Evolutionary conservation across 2,888 invertebrate species (phyloP), one percentile per base, ranked within the genome.

Genomic region (Axea sp.): DNA sequence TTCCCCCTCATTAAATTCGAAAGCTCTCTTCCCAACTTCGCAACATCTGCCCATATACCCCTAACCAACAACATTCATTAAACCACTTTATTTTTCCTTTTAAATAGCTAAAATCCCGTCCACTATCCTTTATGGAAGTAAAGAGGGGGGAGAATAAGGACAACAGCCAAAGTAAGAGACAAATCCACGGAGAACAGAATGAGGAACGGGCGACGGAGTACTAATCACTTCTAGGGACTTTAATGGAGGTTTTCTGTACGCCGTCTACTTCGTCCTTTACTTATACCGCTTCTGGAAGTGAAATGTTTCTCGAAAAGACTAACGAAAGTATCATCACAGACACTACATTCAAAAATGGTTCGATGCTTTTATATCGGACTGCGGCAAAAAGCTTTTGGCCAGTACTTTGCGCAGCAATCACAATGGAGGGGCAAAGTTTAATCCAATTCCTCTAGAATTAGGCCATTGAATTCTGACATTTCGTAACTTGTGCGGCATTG

Each of bases 201-300:
- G 76, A 49, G 47, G 69, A 60, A 75, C 71, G 62, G 64, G 75
- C 73, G 77, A 77, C 69, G 76, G 77, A 81, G 84, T 84, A 86
- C 87, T 87, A 87, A 87, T 87, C 87, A 86, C 87, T 87, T 87
- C 84, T 84, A 82, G 84, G 83, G 87, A 87, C 84, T 87, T 86
- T 87, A 87, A 87, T 87, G 87, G 87, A 87, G 86, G 84, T 87
- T 87, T 87, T 87, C 87, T 87, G 87, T 87, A 85, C 84, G 80
- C 83, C 84, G 86, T 86, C 87, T 85, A 85, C 85, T 86, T 86
- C 84, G 86, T 86, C 86, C 86, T 85, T 82, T 83, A 85, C 86
- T 86, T 85, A 85, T 84, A 85, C 85, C 76, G 67, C 60, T 69
- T 69, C 77, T 80, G 80, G 77, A 78, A 82, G 81, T 80, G 78